Evolutionary conservation across 1,140 invertebrate species (phyloP).

Genomic region (Panonychus citri): DNA sequence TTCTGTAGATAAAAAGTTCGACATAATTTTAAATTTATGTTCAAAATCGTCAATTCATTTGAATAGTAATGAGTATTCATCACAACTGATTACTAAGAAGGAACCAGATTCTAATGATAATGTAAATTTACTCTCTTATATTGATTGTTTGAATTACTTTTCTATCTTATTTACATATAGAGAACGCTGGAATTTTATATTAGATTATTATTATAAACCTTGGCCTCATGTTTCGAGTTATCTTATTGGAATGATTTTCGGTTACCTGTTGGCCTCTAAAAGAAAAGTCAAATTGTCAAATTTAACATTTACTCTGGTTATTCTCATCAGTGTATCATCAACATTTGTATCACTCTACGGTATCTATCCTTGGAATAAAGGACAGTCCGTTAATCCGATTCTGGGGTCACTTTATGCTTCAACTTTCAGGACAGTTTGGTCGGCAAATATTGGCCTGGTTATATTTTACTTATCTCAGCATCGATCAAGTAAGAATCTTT

Average conservation of each 20-base stretch:
- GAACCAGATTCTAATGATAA: too few relatives aligned
- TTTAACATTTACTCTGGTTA: not conserved
- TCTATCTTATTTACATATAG: not conserved
- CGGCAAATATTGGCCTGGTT: not conserved
- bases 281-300: not conserved
- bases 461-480: not conserved
- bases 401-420: not conserved
- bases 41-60: too few relatives aligned
- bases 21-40: too few relatives aligned
- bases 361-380: slow-evolving; percentile 2
- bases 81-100: too few relatives aligned
- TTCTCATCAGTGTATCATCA: not conserved
- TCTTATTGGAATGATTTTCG: not conserved
- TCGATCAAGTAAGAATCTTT: not conserved
- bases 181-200: slow-evolving; percentile 2
- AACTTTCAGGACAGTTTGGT: slow-evolving; percentile 2
- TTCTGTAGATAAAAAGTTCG: too few relatives aligned
- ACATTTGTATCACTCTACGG: not conserved
- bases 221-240: slow-evolving; percentile 3
- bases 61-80: too few relatives aligned
- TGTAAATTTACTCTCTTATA: not conserved
- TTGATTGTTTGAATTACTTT: not conserved
- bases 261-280: not conserved
- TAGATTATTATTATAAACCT: slow-evolving; percentile 6
- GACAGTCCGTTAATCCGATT: not conserved